Percentiles rank a stretch among this genome's conserved stretches.
Conservation (phyloP, 1,140 invertebrate genomes). For the Drosophila suzukii region DNA sequence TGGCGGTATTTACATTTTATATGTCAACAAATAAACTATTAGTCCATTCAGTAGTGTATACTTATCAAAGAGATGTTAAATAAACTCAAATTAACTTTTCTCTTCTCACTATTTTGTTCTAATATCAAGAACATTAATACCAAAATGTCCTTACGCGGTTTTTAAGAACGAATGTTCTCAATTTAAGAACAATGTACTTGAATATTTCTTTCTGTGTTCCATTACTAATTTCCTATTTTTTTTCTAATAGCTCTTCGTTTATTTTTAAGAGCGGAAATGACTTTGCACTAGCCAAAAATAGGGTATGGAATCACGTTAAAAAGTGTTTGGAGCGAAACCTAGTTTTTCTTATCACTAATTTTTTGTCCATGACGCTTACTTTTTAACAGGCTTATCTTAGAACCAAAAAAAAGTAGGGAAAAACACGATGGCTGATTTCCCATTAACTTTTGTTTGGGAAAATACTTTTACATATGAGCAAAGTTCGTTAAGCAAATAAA, state of each 20-base stretch:
- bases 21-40: no score
- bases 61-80: no score
- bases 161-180: no score
- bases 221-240: no score
- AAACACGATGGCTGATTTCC: conserved; percentile 26
- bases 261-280: conserved; percentile 2
- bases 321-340: conserved; percentile 32
- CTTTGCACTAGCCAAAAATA: not conserved
- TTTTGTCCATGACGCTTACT: conserved; percentile 51
- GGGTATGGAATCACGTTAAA: conserved; percentile 42
- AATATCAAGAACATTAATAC: no score
- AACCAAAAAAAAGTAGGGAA: conserved; percentile 18
- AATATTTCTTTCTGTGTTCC: no score
- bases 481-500: not conserved
- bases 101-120: no score
- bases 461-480: not conserved
- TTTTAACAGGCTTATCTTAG: conserved; percentile 47
- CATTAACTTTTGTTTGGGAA: conserved; percentile 15
- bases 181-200: no score
- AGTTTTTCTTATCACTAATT: conserved; percentile 49
- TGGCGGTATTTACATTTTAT: no score
- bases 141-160: no score
- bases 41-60: no score
- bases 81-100: no score
- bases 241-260: not conserved